These are phyloP conservation scores for Himalopsyche anomala DNA, from an alignment of 2,888 invertebrate species.

Conservation along the genomic window DNA sequence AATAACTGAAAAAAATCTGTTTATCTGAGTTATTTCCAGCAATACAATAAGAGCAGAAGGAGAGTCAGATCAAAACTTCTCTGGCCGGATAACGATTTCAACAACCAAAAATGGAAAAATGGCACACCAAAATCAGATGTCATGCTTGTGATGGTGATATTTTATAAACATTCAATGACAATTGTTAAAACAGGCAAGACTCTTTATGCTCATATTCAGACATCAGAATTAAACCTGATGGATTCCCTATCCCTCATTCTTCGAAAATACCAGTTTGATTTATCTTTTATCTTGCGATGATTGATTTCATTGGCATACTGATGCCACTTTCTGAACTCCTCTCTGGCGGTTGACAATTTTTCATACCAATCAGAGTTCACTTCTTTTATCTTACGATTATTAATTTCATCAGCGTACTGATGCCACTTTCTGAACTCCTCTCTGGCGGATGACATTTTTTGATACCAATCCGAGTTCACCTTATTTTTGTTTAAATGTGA, in stretches of 20 bases:
- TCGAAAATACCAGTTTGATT: constrained; percentile 75
- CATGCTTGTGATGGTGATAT: too few relatives aligned
- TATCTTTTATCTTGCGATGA: constrained; percentile 69
- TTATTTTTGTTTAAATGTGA: constrained; percentile 41
- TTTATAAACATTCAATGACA: too few relatives aligned
- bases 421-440: constrained; percentile 70
- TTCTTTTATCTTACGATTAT: constrained; percentile 69
- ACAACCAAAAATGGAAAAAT: too few relatives aligned
- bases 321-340: constrained; percentile 70
- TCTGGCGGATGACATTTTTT: constrained; percentile 71
- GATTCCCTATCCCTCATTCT: constrained; percentile 73
- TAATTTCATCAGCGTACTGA: constrained; percentile 70
- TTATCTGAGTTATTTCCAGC: too few relatives aligned
- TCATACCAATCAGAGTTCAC: constrained; percentile 70
- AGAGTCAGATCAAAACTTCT: too few relatives aligned
- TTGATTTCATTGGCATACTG: constrained; percentile 70
- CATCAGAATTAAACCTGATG: not conserved
- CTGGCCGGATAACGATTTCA: too few relatives aligned
- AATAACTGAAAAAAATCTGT: too few relatives aligned
- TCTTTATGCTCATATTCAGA: not conserved
- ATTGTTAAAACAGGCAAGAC: too few relatives aligned
- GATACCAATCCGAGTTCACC: constrained; percentile 70
- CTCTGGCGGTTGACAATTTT: constrained; percentile 70
- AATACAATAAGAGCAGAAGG: too few relatives aligned
- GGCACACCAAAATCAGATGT: too few relatives aligned